These are phyloP conservation scores for Dryoscopus gambensis DNA, from an alignment of 2,113 vertebrate species.

Conservation along the genomic window DNA sequence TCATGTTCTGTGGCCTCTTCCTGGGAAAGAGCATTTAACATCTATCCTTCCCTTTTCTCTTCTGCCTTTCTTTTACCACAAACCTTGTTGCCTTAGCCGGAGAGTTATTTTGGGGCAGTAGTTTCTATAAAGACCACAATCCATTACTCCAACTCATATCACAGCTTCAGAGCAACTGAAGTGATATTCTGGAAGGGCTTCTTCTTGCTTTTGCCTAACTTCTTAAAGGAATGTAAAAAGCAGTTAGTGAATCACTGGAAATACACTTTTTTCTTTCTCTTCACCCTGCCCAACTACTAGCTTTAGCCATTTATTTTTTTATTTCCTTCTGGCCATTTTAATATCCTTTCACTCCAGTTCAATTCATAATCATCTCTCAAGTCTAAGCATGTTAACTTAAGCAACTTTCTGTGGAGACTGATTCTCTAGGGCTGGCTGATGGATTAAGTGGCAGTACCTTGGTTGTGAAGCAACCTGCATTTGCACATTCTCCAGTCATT, in stretches of 20 bases:
- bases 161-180: not conserved
- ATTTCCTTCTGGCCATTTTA: constrained; percentile 8
- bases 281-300: not conserved
- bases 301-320: not conserved
- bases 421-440: constrained; percentile 1
- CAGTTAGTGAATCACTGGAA: not conserved
- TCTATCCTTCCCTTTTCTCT: not conserved
- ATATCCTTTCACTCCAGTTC: not conserved
- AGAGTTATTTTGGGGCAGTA: not conserved
- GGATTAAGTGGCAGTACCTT: constrained; percentile 32
- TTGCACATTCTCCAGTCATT: constrained; percentile 43
- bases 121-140: not conserved
- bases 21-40: not conserved
- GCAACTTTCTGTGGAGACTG: not conserved
- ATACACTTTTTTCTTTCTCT: not conserved
- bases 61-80: not conserved
- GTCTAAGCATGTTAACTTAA: not conserved
- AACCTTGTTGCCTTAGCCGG: not conserved
- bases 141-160: not conserved
- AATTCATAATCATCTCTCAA: not conserved
- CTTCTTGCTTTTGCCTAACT: not conserved
- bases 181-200: not conserved
- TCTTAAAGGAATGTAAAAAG: not conserved
- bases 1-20: not conserved
- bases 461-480: constrained; percentile 27